Base-by-base conservation (phyloP, 2,113 vertebrate species). In the Leptocoma aspasia region DNA sequence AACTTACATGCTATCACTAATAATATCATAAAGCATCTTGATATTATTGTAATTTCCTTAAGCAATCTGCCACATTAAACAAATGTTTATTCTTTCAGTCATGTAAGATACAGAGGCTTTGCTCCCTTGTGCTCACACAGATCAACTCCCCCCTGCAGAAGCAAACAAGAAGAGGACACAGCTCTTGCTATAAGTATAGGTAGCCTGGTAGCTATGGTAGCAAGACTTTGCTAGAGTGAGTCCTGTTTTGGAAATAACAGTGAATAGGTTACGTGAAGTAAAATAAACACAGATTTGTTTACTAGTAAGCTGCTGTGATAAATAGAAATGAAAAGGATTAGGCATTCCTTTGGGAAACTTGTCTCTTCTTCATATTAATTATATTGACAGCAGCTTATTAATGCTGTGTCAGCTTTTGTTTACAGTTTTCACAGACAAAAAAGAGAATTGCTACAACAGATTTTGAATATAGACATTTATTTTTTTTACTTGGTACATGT, bases 141-240 rank as follows among this genome's bases (percentile, higher is more conserved):
- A 44, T 82, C 49, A 71, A 3, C 37, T 71, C 42, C 44, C 27
- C 16, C 10, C 35, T 56, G 20, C 24, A 89, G 64, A 82, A 54
- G 30, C 20, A 70, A 70, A 45, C 11, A 52, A 41, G 35, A 31
- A 77, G 35, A 52, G 57, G 23, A 23, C 22, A 12, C 4, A 39
- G 57, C 9, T 59, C 44, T 73, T 49, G 19, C 47, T 57, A 0
- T 12, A 52, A 22, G 26, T 50, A 53, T 9, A 53, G n/a, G 69
- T 79, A 85, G 35, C 54, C 64, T 75, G 68, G 91, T 95, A 92
- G 83, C 91, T 94, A 75, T 95, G 94, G 95, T 20, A 92, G 91
- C 86, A 84, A 91, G 65, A 7, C 33, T 72, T 77, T 78, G 76
- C 68, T 50, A 42, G 64, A 70, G 45, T 8, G 21, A 89, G 59